Evolutionary conservation across 2,113 vertebrate genomes (phyloP), one percentile per base, ranked within the genome.

Genomic region (Cepphus grylle): DNA sequence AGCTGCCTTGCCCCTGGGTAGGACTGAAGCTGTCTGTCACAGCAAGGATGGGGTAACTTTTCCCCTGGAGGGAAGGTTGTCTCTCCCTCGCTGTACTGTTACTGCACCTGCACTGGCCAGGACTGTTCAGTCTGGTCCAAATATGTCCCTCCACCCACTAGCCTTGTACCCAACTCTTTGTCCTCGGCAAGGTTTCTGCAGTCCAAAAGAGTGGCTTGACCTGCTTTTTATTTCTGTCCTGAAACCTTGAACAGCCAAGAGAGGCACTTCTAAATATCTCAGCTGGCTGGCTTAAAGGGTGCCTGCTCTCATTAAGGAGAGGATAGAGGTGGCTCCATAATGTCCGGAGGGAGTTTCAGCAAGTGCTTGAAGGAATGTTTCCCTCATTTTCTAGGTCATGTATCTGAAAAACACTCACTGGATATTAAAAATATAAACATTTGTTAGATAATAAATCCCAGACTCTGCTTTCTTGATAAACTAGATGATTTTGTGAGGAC

Each of bases 371-470:
- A 93, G 62, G 77, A 92, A 92, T 71, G 30, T 81, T 86, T 79
- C 56, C 36, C 56, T 93, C 52, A 74, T 92, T 96, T 96, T 93
- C 77, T 78, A 93, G 69, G 56, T 56, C 71, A 81, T 11, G 6
- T 66, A 86, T 93, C 77, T 90, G 76, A 81, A 92, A 96, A 95
- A 88, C 90, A 94, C 34, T 78, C 65, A 74, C 43, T 91, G 49
- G 36, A 56, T 88, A 84, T 86, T 93, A 92, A 94, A 93, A 95
- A 93, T 56, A 96, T 90, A 90, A 96, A 84, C 72, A 91, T 86
- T 93, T 95, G 72, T 63, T 81, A 90, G 83, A 63, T 94, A 97
- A 96, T 88, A 95, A 96, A 94, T 95, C n/a, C 80, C 80, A 90
- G 90, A 59, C 88, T 61, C 38, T 45, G 61, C 16, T 93, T 88